Evolutionary conservation across 2,888 invertebrate genomes (phyloP).

Genomic region (Sminthurinus aureus): DNA sequence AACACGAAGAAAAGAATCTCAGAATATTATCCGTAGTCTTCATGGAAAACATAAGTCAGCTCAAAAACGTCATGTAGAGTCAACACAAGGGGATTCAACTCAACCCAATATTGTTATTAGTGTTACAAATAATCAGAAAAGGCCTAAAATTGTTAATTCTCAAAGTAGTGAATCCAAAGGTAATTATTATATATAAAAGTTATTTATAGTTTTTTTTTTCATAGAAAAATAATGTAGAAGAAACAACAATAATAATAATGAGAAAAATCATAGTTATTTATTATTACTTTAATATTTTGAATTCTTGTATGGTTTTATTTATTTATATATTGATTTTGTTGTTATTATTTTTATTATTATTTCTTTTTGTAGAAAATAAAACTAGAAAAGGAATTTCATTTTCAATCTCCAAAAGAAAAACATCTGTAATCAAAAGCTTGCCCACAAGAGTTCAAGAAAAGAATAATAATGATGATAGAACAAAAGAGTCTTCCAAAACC

Average conservation of each 20-base stretch:
- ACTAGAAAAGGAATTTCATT: background rate
- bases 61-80: slow-evolving; percentile 14
- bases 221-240: no score
- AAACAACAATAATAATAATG: no score
- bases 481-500: background rate
- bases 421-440: background rate
- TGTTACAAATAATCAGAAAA: slow-evolving; percentile 7
- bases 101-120: slow-evolving; percentile 13
- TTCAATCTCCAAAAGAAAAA: background rate
- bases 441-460: background rate
- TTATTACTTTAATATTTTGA: no score
- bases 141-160: background rate
- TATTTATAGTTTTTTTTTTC: background rate
- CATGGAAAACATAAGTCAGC: background rate
- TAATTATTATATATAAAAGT: background rate
- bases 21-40: background rate
- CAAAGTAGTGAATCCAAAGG: slow-evolving; percentile 21
- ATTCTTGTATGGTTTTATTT: no score
- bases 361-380: background rate
- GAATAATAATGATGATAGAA: background rate
- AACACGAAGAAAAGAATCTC: background rate
- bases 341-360: background rate
- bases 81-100: background rate
- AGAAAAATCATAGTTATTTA: no score
- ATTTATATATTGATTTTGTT: background rate